phyloP scores from a whole-genome alignment of 2,797 vertebrate species.

The Anas bernieri region DNA sequence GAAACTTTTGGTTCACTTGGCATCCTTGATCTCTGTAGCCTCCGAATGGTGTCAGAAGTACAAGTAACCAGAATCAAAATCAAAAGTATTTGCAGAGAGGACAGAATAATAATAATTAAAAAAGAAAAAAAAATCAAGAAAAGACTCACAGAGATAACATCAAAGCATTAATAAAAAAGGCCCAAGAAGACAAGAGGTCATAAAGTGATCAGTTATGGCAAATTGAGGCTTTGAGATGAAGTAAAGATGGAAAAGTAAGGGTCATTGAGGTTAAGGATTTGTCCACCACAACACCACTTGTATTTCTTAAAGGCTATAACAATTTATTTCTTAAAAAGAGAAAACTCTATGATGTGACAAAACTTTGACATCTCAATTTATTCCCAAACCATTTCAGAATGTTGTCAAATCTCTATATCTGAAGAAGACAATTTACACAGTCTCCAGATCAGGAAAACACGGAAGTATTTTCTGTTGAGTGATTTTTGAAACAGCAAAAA shows the following conservation, averaged over 20 bases:
- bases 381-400: not conserved
- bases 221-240: not conserved
- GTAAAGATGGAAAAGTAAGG: not conserved
- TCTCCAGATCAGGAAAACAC: not conserved
- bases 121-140: not conserved
- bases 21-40: not conserved
- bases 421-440: not conserved
- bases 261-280: not conserved
- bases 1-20: not conserved
- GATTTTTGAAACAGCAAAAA: too few relatives aligned
- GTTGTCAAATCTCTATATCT: not conserved
- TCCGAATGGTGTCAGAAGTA: not conserved
- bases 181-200: not conserved
- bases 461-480: not conserved
- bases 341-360: not conserved
- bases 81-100: not conserved
- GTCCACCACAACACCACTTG: not conserved
- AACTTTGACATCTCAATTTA: not conserved
- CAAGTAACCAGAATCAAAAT: not conserved
- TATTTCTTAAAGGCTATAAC: not conserved
- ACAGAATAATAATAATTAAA: not conserved
- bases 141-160: not conserved
- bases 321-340: not conserved
- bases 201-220: not conserved
- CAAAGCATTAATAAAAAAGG: not conserved